Evolutionary conservation across 2,797 vertebrate genomes (phyloP).

Genomic region (Oreochromis mossambicus): DNA sequence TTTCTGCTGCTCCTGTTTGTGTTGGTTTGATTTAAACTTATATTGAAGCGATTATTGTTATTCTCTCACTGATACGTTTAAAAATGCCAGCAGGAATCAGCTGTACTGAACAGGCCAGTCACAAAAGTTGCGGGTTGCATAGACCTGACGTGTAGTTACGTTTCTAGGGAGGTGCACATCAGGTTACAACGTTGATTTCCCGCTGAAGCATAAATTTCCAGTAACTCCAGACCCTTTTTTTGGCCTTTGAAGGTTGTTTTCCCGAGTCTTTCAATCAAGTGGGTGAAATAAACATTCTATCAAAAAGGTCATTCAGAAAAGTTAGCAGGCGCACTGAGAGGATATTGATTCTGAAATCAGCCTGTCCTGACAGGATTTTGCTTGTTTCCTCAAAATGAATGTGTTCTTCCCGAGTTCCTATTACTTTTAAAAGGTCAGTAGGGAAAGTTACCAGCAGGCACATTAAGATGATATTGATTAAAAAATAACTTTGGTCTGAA

Average conservation of each 20-base stretch:
- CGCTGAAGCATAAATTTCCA: not conserved
- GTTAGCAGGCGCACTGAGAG: not conserved
- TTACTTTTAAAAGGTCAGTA: not conserved
- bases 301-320: not conserved
- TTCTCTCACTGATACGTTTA: not conserved
- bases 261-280: not conserved
- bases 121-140: not conserved
- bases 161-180: not conserved
- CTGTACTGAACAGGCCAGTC: not conserved
- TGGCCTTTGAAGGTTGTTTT: not conserved
- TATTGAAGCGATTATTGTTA: not conserved
- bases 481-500: not conserved
- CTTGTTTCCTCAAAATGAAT: not conserved
- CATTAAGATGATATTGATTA: not conserved
- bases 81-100: rapidly evolving
- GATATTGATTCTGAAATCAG: not conserved
- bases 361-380: not conserved
- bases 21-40: not conserved
- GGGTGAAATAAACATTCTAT: not conserved
- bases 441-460: not conserved
- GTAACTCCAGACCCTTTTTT: not conserved
- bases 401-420: not conserved
- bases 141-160: not conserved
- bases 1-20: not conserved
- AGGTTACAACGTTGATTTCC: not conserved